A percentile compares a stretch with the other conserved stretches of the same genome.
Evolutionary conservation across 2,888 invertebrate species (phyloP).

Genomic region (Epicampocera succincta): DNA sequence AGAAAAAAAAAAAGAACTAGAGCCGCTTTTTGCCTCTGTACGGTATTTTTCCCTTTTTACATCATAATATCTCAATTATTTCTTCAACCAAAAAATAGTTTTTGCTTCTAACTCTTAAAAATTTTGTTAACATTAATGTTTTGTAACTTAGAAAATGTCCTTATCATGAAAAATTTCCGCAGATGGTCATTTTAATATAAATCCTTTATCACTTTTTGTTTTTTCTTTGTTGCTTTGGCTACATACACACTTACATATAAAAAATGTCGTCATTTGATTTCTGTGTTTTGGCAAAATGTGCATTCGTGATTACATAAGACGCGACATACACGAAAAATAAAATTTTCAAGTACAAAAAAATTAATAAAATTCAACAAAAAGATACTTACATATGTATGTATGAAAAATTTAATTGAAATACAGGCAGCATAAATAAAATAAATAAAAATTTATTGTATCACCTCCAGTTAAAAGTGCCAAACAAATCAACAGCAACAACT

Average conservation of each 20-base stretch:
- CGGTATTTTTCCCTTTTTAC: background rate
- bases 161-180: background rate
- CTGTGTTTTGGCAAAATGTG: constrained; percentile 56
- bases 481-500: constrained; percentile 11
- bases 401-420: constrained; percentile 24
- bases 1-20: too few relatives aligned
- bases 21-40: too few relatives aligned
- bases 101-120: background rate
- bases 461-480: constrained; percentile 55
- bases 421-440: constrained; percentile 40
- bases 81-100: background rate
- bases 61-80: background rate
- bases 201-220: constrained; percentile 44
- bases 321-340: constrained; percentile 17
- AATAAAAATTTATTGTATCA: constrained; percentile 53
- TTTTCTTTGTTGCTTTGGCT: constrained; percentile 11
- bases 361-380: constrained; percentile 49
- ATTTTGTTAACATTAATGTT: background rate
- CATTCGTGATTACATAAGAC: constrained; percentile 58
- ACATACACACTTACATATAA: constrained; percentile 1
- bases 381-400: too few relatives aligned
- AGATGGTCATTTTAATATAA: constrained; percentile 30
- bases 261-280: constrained; percentile 57
- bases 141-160: background rate
- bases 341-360: constrained; percentile 61